A percentile compares a stretch with the other conserved stretches of the same genome.
Conservation (phyloP, 2,113 vertebrate genomes). For the Triplophysa tibetana region DNA sequence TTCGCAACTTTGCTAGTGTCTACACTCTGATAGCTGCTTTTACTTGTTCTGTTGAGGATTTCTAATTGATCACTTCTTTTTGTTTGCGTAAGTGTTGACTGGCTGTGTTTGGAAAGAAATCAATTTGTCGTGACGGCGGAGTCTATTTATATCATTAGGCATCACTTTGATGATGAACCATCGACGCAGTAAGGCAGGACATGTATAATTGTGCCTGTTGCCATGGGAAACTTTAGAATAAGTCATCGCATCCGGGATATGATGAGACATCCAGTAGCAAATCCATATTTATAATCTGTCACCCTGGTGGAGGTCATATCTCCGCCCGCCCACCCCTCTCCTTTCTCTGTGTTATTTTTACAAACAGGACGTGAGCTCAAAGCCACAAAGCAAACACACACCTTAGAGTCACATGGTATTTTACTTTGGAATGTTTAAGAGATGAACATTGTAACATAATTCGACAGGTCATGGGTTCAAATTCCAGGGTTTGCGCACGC, state of each 20-base stretch:
- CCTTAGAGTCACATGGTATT: neutral
- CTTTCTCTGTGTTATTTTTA: neutral
- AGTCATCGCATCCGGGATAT: slow-evolving; percentile 27
- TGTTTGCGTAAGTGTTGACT: neutral
- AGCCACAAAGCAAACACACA: neutral
- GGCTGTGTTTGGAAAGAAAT: neutral
- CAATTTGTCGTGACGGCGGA: neutral
- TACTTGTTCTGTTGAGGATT: neutral
- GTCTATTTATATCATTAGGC: slow-evolving; percentile 1
- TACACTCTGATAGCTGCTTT: neutral
- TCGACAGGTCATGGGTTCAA: no score
- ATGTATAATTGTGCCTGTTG: slow-evolving; percentile 1
- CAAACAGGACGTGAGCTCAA: neutral
- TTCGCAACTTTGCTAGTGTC: neutral
- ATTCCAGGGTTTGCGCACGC: no score
- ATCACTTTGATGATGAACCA: slow-evolving; percentile 2
- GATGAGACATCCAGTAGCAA: slow-evolving; percentile 28
- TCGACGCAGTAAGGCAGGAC: slow-evolving; percentile 1
- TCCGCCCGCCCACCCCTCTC: neutral
- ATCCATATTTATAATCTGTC: slow-evolving; percentile 32
- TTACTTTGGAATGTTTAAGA: neutral
- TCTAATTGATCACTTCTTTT: neutral
- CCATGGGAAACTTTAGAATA: slow-evolving; percentile 19
- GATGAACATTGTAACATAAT: no score
- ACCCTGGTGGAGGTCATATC: neutral